These are phyloP conservation scores for Drosophila setifemur DNA, from an alignment of 1,140 invertebrate species.

Conservation along the genomic window DNA sequence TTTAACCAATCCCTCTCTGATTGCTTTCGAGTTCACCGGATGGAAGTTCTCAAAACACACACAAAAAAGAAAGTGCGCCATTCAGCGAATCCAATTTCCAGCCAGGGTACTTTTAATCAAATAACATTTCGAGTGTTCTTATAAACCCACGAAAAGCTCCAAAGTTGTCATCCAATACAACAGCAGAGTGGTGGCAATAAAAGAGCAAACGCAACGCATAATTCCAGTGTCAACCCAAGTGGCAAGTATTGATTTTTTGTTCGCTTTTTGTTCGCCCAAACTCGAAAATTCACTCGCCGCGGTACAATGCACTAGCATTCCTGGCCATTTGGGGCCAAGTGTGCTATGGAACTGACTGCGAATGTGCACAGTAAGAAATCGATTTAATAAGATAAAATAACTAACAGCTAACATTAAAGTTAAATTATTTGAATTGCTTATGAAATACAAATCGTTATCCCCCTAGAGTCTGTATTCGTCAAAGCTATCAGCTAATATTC, in stretches of 20 bases:
- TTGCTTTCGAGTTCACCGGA: not conserved
- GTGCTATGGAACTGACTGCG: not conserved
- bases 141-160: not conserved
- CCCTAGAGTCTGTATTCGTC: too few species aligned
- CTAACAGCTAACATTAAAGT: too few species aligned
- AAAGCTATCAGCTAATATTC: too few species aligned
- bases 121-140: not conserved
- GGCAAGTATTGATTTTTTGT: conserved; percentile 52
- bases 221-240: conserved; percentile 52
- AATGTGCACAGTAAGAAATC: too few species aligned
- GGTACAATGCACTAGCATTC: conserved; percentile 8
- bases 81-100: not conserved
- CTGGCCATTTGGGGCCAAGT: not conserved
- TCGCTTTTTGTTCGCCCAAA: conserved; percentile 4
- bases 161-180: not conserved
- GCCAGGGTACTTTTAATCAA: conserved; percentile 17
- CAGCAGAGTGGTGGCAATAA: conserved; percentile 1
- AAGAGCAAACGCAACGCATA: conserved; percentile 26
- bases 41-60: not conserved
- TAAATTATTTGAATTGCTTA: too few species aligned
- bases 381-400: too few species aligned
- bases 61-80: not conserved
- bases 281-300: not conserved
- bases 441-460: too few species aligned
- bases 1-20: not conserved